Evolutionary conservation across 2,113 vertebrate species (phyloP), one percentile per base, ranked within the genome.

Genomic region (Cygnus buccinator): DNA sequence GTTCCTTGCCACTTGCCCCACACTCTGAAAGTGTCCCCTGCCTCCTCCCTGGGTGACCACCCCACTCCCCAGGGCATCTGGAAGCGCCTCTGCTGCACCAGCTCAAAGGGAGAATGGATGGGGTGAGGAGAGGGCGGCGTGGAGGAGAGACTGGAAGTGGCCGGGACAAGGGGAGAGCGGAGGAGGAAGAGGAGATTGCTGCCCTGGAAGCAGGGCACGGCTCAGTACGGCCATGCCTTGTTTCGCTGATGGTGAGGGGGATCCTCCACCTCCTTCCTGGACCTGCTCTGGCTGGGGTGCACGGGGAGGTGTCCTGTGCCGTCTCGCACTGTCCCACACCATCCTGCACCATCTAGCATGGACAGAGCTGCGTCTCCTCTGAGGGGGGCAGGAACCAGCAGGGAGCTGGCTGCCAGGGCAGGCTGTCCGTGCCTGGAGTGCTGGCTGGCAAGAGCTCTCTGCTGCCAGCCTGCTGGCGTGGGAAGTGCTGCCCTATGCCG

Each of bases 1-100:
- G 9, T 22, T 35, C 50, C 26, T 35, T 85, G 71, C 74, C 3
- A 0, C 3, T 12, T 1, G 1, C 44, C 81, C 71, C 41, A 6
- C 43, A 4, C 2, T 2, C 67, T 55, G 72, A 19, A 44, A 37
- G 37, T 0, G 0, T 35, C 19, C 26, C n/a, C 20, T 20, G 1
- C 23, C 13, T 20, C 39, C 22, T 57, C 59, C 19, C 70, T 35
- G n/a, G 13, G 12, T 73, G 73, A 37, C 39, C 33, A 1, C 29
- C 31, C 57, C 52, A 2, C 29, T 55, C 5, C 0, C 8, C 26
- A 6, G 59, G 25, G 37, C 19, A 25, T 31, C 55, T 43, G 6
- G 28, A 33, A 57, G 23, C 84, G 35, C 54, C 63, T 65, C 12
- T 43, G 14, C 63, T 39, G 0, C 0, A 0, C 15, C 54, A 62